Evolutionary conservation across 2,113 vertebrate species (phyloP).

Genomic region (Hyla sarda): DNA sequence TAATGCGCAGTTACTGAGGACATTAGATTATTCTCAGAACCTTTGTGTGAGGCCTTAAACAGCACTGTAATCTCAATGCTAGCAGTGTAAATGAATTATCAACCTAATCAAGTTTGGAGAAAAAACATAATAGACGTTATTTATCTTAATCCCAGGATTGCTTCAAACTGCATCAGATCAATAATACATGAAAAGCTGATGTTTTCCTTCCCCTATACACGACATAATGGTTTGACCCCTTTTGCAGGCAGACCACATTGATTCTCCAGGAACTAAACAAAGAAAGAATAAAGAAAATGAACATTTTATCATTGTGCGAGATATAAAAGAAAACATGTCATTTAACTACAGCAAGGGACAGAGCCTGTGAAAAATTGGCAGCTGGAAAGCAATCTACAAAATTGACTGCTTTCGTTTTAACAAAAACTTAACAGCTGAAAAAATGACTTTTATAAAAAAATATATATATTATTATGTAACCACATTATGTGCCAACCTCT

Average conservation of each 20-base stretch:
- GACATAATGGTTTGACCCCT: not conserved
- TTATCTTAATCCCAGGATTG: not conserved
- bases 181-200: not conserved
- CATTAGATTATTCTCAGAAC: slow-evolving; percentile 10
- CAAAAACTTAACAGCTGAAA: no score
- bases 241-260: not conserved
- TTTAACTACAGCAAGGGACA: not conserved
- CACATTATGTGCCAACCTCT: no score
- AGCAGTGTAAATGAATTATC: slow-evolving; percentile 1
- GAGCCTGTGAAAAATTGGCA: not conserved
- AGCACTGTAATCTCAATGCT: not conserved
- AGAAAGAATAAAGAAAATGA: not conserved
- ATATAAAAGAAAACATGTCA: not conserved
- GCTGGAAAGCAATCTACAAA: not conserved
- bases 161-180: not conserved
- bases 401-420: not conserved
- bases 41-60: slow-evolving; percentile 1
- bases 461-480: no score
- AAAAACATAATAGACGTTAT: not conserved
- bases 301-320: not conserved
- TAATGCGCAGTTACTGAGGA: slow-evolving; percentile 5
- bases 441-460: no score
- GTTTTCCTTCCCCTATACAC: not conserved
- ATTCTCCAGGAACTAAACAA: not conserved
- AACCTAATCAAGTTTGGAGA: not conserved